Conservation (phyloP, 2,797 vertebrate genomes). For the Pempheris klunzingeri region DNA sequence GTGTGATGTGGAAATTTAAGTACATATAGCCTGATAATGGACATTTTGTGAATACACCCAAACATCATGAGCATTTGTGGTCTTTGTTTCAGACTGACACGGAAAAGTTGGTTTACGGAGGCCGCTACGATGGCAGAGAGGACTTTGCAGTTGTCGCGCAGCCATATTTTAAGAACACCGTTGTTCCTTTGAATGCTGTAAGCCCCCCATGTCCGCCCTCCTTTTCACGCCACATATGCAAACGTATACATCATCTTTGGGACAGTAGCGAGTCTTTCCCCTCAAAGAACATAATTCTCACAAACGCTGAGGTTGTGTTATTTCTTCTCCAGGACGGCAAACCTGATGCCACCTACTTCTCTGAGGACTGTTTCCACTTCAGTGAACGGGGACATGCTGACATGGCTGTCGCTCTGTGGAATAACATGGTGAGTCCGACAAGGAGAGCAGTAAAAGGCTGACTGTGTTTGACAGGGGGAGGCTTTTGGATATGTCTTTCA, state of each 20-base stretch:
- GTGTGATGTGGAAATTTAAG: neutral
- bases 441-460: conserved; percentile 12
- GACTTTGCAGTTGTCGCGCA: conserved; percentile 91
- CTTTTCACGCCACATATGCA: neutral
- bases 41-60: too few relatives aligned
- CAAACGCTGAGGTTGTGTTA: conserved; percentile 28
- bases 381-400: conserved; percentile 89
- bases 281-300: neutral
- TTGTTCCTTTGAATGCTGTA: conserved; percentile 87
- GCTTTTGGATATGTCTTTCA: neutral
- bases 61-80: neutral
- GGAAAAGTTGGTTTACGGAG: conserved; percentile 77
- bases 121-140: conserved; percentile 84
- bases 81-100: conserved; percentile 72
- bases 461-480: conserved; percentile 27
- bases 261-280: neutral
- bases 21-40: neutral
- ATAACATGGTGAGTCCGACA: conserved; percentile 91
- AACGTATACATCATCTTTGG: neutral
- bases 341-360: conserved; percentile 89
- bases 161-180: conserved; percentile 89
- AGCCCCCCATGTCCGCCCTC: conserved; percentile 57
- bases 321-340: conserved; percentile 80
- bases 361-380: conserved; percentile 94
- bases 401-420: conserved; percentile 93